phyloP scores from a whole-genome alignment of 2,888 invertebrate species.

The Geotrupes spiniger region DNA sequence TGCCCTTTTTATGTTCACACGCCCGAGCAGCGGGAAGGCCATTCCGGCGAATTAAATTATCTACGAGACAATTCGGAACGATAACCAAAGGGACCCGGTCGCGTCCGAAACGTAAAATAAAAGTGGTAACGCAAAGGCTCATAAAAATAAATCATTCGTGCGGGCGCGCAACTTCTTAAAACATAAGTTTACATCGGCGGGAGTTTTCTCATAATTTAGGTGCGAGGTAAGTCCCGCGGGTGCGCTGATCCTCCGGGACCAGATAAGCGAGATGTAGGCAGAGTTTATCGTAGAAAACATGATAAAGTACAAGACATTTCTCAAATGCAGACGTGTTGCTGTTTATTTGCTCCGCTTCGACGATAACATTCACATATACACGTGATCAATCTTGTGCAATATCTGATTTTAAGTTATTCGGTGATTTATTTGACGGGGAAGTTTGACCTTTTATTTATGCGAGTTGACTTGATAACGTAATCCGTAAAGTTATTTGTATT shows the following conservation, averaged over 20 bases:
- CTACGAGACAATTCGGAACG: constrained; percentile 4
- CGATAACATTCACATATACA: constrained; percentile 7
- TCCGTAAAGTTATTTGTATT: too few species aligned
- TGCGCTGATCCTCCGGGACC: constrained; percentile 13
- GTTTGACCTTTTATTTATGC: too few species aligned
- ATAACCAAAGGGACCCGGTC: constrained; percentile 10
- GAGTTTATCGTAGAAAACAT: constrained; percentile 24
- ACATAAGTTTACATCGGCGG: constrained; percentile 34
- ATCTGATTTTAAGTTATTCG: constrained; percentile 2
- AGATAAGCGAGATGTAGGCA: constrained; percentile 20
- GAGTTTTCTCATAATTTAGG: constrained; percentile 37
- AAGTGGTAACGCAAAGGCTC: constrained; percentile 19
- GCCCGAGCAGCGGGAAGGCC: not conserved
- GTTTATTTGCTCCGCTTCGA: constrained; percentile 2
- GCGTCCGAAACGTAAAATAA: constrained; percentile 19
- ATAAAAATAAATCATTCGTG: constrained; percentile 24
- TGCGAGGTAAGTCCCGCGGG: constrained; percentile 29
- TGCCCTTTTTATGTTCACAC: too few species aligned
- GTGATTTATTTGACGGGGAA: not conserved
- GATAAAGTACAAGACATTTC: constrained; percentile 32
- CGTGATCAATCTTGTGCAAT: constrained; percentile 2
- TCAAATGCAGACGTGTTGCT: constrained; percentile 21
- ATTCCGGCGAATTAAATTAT: constrained; percentile 1
- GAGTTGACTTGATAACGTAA: too few species aligned
- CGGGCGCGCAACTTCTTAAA: constrained; percentile 27